Percentiles rank a stretch among this genome's conserved stretches.
phyloP scores from a whole-genome alignment of 2,113 vertebrate species.

The Nipponia nippon region DNA sequence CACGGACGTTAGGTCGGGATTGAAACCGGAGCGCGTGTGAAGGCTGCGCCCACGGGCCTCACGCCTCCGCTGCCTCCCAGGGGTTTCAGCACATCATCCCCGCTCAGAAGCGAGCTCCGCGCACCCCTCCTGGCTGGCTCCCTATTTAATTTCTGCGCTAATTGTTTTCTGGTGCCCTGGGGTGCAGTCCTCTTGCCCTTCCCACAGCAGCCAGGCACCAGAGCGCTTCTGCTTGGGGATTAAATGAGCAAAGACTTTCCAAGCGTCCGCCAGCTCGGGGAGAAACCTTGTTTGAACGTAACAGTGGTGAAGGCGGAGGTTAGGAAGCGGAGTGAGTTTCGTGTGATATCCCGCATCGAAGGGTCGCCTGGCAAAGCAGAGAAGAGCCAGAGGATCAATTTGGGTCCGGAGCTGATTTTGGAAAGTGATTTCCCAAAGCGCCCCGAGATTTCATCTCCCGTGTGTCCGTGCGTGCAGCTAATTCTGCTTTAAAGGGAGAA shows the following conservation, averaged over 20 bases:
- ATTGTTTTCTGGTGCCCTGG: not conserved
- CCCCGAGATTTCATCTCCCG: not conserved
- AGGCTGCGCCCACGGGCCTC: not conserved
- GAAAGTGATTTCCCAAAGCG: not conserved
- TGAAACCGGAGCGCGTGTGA: fast-evolving
- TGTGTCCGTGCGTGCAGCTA: no score
- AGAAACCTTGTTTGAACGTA: not conserved
- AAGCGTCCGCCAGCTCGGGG: not conserved
- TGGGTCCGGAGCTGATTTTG: not conserved
- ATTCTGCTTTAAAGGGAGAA: not conserved
- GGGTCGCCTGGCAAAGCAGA: not conserved
- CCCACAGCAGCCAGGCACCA: not conserved
- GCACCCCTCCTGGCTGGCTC: not conserved
- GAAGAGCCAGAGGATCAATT: not conserved
- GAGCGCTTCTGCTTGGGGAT: no score
- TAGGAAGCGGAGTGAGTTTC: not conserved
- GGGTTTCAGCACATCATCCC: not conserved
- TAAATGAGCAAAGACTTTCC: no score
- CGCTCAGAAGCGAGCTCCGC: not conserved
- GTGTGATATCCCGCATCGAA: not conserved
- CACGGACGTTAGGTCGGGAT: fast-evolving
- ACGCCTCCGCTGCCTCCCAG: not conserved
- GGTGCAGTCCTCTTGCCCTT: not conserved
- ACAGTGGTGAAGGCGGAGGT: not conserved
- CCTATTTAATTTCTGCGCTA: not conserved